A percentile compares a stretch with the other conserved stretches of the same genome.
These are phyloP conservation scores for Drosophila pallidifrons DNA, from an alignment of 1,140 invertebrate genomes.

Conservation along the genomic window DNA sequence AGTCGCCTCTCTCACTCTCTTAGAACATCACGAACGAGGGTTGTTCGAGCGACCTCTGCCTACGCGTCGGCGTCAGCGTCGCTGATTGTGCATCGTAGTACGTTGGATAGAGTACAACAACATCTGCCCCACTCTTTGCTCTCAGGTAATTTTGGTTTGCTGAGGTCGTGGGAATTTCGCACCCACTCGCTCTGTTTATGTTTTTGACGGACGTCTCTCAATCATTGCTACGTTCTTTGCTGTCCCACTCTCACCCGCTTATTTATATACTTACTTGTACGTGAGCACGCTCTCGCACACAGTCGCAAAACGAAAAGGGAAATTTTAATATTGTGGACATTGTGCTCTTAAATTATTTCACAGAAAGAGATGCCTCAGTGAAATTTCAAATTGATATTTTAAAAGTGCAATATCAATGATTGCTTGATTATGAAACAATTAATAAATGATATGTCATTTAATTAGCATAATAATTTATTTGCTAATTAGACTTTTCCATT, in stretches of 20 bases:
- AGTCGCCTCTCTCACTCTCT: constrained; percentile 30
- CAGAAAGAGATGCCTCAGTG: neutral
- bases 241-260: constrained; percentile 14
- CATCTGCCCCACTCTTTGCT: constrained; percentile 21
- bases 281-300: neutral
- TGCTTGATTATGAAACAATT: neutral
- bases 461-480: constrained; percentile 8
- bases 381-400: neutral
- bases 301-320: neutral
- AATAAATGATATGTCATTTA: constrained; percentile 4
- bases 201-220: constrained; percentile 40
- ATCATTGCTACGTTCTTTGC: constrained; percentile 15
- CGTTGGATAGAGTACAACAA: neutral
- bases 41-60: constrained; percentile 43
- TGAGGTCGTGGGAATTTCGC: constrained; percentile 48
- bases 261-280: neutral
- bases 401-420: neutral
- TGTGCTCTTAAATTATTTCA: constrained; percentile 7
- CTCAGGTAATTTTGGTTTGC: constrained; percentile 33
- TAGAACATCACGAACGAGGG: constrained; percentile 45
- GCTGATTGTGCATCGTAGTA: too few species aligned
- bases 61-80: constrained; percentile 29
- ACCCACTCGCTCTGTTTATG: constrained; percentile 54
- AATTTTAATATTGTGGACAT: constrained; percentile 30
- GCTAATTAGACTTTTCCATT: constrained; percentile 1